Evolutionary conservation across 1,140 invertebrate species (phyloP), one percentile per base, ranked within the genome.

Genomic region (Bacillus rossius): DNA sequence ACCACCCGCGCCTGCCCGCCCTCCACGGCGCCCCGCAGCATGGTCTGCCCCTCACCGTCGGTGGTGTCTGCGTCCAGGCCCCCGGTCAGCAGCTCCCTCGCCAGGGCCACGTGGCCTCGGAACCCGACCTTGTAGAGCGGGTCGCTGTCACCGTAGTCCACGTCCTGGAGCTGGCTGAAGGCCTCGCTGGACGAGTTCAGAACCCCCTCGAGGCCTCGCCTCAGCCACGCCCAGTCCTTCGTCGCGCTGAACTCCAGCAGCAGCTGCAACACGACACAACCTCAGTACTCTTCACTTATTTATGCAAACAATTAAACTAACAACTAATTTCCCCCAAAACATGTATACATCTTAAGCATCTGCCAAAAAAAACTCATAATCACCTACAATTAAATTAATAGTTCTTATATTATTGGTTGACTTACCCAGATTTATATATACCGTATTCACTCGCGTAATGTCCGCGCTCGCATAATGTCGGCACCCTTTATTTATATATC

Each of bases 11-110:
- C 71, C 66, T 81, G 85, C 1, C 86, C 87, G 67, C 87, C 84
- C 42, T 81, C 77, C 41, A 84, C 84, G 14, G 87, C 88, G 69
- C 88, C 83, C 63, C 88, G 86, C 17, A 91, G 69, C 0, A 87
- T 86, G 14, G 84, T 84, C 40, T 83, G 82, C 40, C 83, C 79
- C 50, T 42, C 20, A 1, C 51, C 43, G 8, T 50, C 54, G 19
- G 14, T 25, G 14, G 47, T 8, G 48, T 5, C 14, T 10, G 16
- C 13, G 48, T 19, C 48, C 7, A 29, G 23, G 17, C 48, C 48
- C 10, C 7, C 5, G 7, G 25, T 2, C 8, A 50, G 48, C 17
- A 50, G 20, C 16, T 22, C 17, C 8, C 19, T 1, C 48, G 16
- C 48, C 8, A 14, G n/a, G 7, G 5, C 22, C 48, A 10, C 16